These are phyloP conservation scores for Microplitis demolitor DNA, from an alignment of 1,140 invertebrate species.

Conservation along the genomic window DNA sequence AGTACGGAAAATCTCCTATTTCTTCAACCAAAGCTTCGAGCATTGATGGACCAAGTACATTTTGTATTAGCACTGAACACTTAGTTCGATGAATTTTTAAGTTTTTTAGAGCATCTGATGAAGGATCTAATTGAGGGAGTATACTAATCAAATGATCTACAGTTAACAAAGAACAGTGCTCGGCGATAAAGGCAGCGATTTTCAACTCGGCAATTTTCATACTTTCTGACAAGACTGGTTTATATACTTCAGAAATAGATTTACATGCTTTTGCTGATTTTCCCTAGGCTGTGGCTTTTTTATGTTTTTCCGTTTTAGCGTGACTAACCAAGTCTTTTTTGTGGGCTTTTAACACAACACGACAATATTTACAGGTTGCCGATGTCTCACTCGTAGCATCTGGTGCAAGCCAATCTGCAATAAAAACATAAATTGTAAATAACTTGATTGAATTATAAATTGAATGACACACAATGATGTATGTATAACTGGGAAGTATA, in stretches of 20 bases:
- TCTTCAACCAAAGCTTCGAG: constrained; percentile 41
- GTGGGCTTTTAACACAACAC: constrained; percentile 1
- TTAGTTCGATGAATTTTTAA: constrained; percentile 48
- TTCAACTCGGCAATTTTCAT: constrained; percentile 47
- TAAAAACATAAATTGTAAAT: neutral
- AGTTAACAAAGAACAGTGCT: constrained; percentile 43
- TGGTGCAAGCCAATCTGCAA: neutral
- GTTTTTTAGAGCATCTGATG: constrained; percentile 34
- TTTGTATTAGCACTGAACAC: constrained; percentile 41
- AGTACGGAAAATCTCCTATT: constrained; percentile 41
- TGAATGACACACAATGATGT: neutral
- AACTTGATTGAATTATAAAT: neutral
- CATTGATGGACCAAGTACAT: constrained; percentile 42
- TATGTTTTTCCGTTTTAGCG: constrained; percentile 17
- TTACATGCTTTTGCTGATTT: constrained; percentile 11
- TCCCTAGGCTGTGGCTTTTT: neutral
- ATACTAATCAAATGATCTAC: constrained; percentile 44
- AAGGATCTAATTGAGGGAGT: constrained; percentile 36
- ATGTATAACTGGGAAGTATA: too few species aligned
- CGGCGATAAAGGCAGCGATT: constrained; percentile 49
- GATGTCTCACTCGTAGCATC: neutral
- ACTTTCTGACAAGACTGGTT: constrained; percentile 17
- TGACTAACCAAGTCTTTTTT: constrained; percentile 18
- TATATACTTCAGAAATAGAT: constrained; percentile 1
- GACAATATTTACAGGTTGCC: neutral